Conservation (phyloP, 2,888 invertebrate species). For the Coelogynopora nodosa region DNA sequence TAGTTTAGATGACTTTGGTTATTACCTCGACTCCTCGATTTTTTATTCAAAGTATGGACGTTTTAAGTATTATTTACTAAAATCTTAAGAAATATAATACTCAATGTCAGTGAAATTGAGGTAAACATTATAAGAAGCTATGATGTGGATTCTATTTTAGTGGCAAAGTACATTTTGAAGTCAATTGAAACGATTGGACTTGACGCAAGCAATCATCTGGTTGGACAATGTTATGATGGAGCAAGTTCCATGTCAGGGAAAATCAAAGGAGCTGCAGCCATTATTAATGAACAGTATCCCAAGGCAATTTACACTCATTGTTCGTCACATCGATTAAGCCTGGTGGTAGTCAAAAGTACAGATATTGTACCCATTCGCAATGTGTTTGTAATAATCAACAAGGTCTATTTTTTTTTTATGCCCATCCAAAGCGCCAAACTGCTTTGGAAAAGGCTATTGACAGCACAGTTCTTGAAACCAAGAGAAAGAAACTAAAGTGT, state of each 20-base stretch:
- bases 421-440: conserved; percentile 5
- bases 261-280: neutral
- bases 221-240: conserved; percentile 11
- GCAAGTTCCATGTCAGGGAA: conserved; percentile 1
- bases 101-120: no score
- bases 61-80: no score
- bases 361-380: conserved; percentile 14
- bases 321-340: conserved; percentile 5
- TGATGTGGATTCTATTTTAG: neutral
- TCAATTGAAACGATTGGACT: neutral
- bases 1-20: no score
- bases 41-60: no score
- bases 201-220: neutral
- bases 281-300: neutral
- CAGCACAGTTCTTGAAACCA: neutral
- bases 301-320: conserved; percentile 31
- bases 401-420: conserved; percentile 9
- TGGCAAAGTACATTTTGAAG: neutral
- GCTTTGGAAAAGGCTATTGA: conserved; percentile 4
- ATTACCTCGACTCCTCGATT: no score
- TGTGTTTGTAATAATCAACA: conserved; percentile 20
- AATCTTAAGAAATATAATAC: no score
- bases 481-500: neutral
- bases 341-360: conserved; percentile 22
- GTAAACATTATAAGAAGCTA: no score